Evolutionary conservation across 2,113 vertebrate genomes (phyloP), one percentile per base, ranked within the genome.

Genomic region (Pseudorasbora parva): DNA sequence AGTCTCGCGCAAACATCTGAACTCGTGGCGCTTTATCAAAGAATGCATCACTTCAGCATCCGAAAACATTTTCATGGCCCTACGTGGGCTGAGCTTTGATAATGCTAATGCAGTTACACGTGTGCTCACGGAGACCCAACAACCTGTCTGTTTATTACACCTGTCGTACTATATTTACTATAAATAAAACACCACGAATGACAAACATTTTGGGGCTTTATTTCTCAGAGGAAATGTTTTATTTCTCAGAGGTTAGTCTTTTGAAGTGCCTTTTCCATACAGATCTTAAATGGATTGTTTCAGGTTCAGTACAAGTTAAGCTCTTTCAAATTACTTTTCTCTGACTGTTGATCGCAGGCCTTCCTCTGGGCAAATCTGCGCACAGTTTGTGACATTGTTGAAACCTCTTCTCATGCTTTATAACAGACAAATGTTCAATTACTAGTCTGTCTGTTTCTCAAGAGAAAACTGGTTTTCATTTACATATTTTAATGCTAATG

Each of bases 21-120:
- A 72, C 54, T 56, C 47, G 23, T 45, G 3, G 14, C 3, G 30
- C 33, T 47, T 82, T 23, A 78, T 82, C 49, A 81, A 85, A 64
- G 25, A 43, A 15, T 30, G 4, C 9, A 85, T 80, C 33, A 25
- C 51, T 49, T 81, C 21, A 41, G 56, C 62, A 37, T 43, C 73
- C 41, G 1, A 27, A 79, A 71, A 75, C 51, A 54, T 57, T 83
- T 75, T 43, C 30, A 62, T 2, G 64, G 41, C 57, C 49, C 37
- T 25, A 21, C 14, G 8, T 54, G 37, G 37, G 54, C 30, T 47
- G 41, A 25, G 57, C 37, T 79, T 79, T 79, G 77, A 79, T 51
- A 64, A 62, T 30, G 23, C 9, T 49, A 79, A 64, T 30, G 25
- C 37, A 30, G 37, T 49, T 64, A 27, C 37, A 60, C 8, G 5